phyloP scores from a whole-genome alignment of 2,888 invertebrate species.

The Drosophila ezoana region DNA sequence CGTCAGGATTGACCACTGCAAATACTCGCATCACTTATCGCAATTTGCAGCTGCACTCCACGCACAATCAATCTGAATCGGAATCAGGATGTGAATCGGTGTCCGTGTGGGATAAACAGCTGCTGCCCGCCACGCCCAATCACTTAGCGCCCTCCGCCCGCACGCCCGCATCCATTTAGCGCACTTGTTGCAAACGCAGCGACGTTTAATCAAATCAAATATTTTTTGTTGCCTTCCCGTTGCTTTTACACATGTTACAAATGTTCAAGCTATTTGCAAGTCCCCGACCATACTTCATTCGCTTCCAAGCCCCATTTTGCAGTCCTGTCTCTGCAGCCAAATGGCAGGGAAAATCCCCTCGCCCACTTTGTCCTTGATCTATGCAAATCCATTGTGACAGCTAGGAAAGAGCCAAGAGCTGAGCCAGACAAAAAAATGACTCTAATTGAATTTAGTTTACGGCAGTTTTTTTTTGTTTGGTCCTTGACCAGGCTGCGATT shows the following conservation, averaged over 20 bases:
- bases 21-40: constrained; percentile 18
- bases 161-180: constrained; percentile 23
- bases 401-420: constrained; percentile 27
- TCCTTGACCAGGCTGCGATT: constrained; percentile 53
- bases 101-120: constrained; percentile 18
- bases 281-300: background rate
- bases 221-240: constrained; percentile 30
- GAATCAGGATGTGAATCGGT: constrained; percentile 3
- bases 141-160: constrained; percentile 28
- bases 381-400: constrained; percentile 74
- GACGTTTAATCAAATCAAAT: constrained; percentile 69
- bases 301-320: constrained; percentile 4
- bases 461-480: constrained; percentile 52
- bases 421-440: constrained; percentile 26
- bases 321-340: background rate
- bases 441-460: constrained; percentile 77
- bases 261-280: constrained; percentile 47
- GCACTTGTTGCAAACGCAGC: constrained; percentile 64
- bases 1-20: constrained; percentile 12
- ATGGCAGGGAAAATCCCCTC: too few species aligned
- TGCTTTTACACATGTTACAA: constrained; percentile 64
- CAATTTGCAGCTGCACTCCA: constrained; percentile 24
- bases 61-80: constrained; percentile 33
- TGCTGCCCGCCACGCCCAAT: constrained; percentile 23
- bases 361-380: constrained; percentile 16